A percentile compares a stretch with the other conserved stretches of the same genome.
Evolutionary conservation across 37 sponge, comb jelly and placozoan species (phyloP).

Genomic region (Halisarca cf. caerulea): DNA sequence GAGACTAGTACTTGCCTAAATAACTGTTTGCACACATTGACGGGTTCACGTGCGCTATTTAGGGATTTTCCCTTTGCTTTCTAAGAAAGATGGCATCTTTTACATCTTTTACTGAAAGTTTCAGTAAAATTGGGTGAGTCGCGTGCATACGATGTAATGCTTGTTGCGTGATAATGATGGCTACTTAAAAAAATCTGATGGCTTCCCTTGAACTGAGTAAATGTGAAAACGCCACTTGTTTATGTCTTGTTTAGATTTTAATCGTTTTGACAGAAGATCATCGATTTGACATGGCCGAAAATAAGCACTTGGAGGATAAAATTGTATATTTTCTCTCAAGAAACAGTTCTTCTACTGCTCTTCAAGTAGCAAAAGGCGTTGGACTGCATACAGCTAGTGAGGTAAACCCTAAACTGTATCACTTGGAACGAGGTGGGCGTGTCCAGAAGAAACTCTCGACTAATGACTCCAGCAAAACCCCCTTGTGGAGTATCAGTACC

Average conservation of each 20-base stretch:
- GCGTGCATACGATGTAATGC: no score
- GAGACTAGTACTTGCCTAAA: neutral
- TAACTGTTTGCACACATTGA: no score
- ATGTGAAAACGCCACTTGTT: no score
- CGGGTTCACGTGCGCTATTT: no score
- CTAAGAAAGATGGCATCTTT: no score
- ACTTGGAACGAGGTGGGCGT: conserved; percentile 40
- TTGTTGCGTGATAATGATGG: no score
- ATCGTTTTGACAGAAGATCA: neutral
- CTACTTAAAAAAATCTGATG: no score
- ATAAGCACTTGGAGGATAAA: neutral
- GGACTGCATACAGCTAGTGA: conserved; percentile 38
- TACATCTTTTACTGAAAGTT: no score
- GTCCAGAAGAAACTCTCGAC: conserved; percentile 12
- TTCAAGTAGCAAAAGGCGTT: conserved; percentile 60
- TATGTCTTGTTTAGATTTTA: no score
- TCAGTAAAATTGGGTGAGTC: no score
- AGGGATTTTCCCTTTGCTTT: no score
- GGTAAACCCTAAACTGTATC: conserved; percentile 75
- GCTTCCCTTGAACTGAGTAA: no score
- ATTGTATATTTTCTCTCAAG: neutral
- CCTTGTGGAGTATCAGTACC: conserved; percentile 48
- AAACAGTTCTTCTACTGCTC: conserved; percentile 24
- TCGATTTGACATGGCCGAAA: neutral
- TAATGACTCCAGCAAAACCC: conserved; percentile 19